Evolutionary conservation across 2,797 vertebrate genomes (phyloP).

Genomic region (Sebastes diaconus): DNA sequence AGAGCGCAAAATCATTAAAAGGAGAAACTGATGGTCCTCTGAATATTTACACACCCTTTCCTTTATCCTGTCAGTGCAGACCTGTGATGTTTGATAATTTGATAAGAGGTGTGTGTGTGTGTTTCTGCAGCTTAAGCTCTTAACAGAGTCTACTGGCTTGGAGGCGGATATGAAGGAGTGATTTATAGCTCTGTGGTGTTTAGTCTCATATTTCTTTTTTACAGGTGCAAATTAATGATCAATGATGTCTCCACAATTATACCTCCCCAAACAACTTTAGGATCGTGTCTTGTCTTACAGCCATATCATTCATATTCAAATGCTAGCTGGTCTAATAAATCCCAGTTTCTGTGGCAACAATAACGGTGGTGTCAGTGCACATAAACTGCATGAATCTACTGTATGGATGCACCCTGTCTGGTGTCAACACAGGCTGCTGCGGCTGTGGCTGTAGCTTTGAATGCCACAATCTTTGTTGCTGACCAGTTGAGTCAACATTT

Average conservation of each 20-base stretch:
- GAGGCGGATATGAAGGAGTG: neutral
- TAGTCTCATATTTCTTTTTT: neutral
- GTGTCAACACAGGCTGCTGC: neutral
- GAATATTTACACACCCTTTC: constrained; percentile 17
- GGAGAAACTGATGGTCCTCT: neutral
- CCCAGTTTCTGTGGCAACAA: neutral
- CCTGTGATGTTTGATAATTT: neutral
- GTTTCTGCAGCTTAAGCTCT: neutral
- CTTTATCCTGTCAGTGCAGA: neutral
- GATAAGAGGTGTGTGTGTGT: neutral
- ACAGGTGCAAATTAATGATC: neutral
- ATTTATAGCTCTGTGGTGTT: neutral
- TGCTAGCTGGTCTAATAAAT: neutral
- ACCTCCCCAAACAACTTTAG: neutral
- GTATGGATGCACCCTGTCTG: neutral
- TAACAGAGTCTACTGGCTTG: neutral
- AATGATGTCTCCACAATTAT: neutral
- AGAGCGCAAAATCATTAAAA: constrained; percentile 39
- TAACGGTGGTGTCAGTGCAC: neutral
- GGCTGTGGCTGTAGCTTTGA: neutral
- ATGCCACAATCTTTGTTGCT: neutral
- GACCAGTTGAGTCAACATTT: neutral
- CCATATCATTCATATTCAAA: neutral
- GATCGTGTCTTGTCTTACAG: neutral
- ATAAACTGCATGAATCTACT: neutral